Evolutionary conservation across 2,888 invertebrate genomes (phyloP).

Genomic region (Plagiodera versicolora): DNA sequence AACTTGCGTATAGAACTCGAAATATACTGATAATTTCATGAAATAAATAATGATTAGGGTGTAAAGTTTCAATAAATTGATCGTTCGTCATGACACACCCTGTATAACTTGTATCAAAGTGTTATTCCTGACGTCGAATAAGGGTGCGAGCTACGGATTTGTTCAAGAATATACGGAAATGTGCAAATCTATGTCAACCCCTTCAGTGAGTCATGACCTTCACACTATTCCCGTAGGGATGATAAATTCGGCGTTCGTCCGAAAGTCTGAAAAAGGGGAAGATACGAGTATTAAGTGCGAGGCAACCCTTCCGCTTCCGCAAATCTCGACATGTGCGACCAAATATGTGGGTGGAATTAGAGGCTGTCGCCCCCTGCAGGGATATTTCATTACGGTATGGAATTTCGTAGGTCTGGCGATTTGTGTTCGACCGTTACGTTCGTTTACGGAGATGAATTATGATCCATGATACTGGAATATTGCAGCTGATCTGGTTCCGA

Average conservation of each 20-base stretch:
- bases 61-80: too few relatives aligned
- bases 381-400: conserved; percentile 19
- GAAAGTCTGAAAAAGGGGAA: conserved; percentile 43
- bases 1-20: too few relatives aligned
- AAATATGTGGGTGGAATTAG: conserved; percentile 36
- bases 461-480: not conserved
- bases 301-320: conserved; percentile 52
- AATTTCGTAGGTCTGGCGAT: conserved; percentile 8
- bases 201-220: conserved; percentile 40
- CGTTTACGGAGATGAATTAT: conserved; percentile 9
- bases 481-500: not conserved
- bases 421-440: not conserved
- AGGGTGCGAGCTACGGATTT: conserved; percentile 8
- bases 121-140: not conserved
- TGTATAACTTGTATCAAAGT: too few relatives aligned
- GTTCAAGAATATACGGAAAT: conserved; percentile 31
- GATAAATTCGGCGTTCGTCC: conserved; percentile 24
- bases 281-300: conserved; percentile 39
- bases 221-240: not conserved
- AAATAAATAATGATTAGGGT: too few relatives aligned
- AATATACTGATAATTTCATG: too few relatives aligned
- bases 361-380: conserved; percentile 18
- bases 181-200: conserved; percentile 44
- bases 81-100: too few relatives aligned
- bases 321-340: conserved; percentile 46